Base-by-base conservation (phyloP, 2,113 vertebrate genomes). In the Chaetorhynchus papuensis region DNA sequence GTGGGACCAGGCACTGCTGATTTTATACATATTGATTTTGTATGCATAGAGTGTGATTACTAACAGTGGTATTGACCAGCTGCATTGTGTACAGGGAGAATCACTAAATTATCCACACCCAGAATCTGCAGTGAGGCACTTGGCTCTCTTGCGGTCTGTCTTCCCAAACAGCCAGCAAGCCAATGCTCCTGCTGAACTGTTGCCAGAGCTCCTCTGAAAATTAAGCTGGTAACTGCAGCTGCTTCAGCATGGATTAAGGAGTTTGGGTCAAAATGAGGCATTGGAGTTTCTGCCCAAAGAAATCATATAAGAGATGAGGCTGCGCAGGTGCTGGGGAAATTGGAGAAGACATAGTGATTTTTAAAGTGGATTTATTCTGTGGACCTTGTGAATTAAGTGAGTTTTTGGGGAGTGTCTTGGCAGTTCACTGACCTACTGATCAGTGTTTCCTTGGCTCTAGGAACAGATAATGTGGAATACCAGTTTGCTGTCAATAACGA, bases 401-500 rank as follows among this genome's bases (percentile, higher is more conserved):
- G 28, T 56, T 76, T 57, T 70, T 4, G 5, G 61, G 19, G 10
- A 20, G 20, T 56, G 49, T n/a, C 33, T 66, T 89, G 26, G 39
- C 56, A 76, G 63, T 75, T 94, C n/a, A 24, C 56, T 95, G 91
- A 93, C 86, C 93, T 89, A 53, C 92, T 94, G 88, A 93, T 90
- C 54, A 42, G 64, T 89, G 39, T 96, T 87, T 89, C 63, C 72
- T 86, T 96, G 87, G 76, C 84, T 91, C 84, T 98, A 96, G 98
- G 98, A 84, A 97, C 98, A 54, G 98, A 99, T 95, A 99, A 99
- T 1, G 98, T 99, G 97, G 99, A 99, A 92, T 99, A 99, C 96
- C 99, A 99, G 97, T 99, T 99, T 97, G 99, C 99, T 6, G 98
- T 99, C 96, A 99, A 99, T 97, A 99, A 99, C 4, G 99, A 99